Evolutionary conservation across 2,797 vertebrate species (phyloP), one percentile per base, ranked within the genome.

Genomic region (Gouania willdenowi): DNA sequence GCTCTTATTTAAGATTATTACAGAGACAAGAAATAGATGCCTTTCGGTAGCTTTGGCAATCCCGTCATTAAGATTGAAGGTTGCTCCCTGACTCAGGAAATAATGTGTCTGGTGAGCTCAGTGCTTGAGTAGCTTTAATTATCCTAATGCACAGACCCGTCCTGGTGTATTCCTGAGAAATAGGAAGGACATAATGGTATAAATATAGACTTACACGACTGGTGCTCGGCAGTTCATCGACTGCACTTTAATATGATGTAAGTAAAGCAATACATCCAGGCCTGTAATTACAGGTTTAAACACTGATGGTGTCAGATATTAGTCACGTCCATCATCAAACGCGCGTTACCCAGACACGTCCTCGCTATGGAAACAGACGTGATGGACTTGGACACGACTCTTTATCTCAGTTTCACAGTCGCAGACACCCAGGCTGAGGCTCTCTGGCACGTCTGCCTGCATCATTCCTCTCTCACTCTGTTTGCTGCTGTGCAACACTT

Each of bases 331-430:
- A n/a, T n/a, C n/a, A n/a, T n/a, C n/a, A n/a, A n/a, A n/a, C n/a
- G n/a, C n/a, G n/a, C n/a, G n/a, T n/a, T n/a, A n/a, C n/a, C n/a
- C n/a, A n/a, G n/a, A n/a, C n/a, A n/a, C n/a, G 31, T 57, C 36
- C 24, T 18, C 17, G 13, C 53, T 10, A 36, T 9, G 28, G 20
- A 42, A 36, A 18, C 15, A 62, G 39, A 73, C 54, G 13, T 36
- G 39, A 77, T 11, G 3, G 2, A 24, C 28, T 64, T 5, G 63
- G 75, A 71, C 64, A 38, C 12, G 25, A 40, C 48, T 67, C 61
- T 66, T 72, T 55, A 64, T 71, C 70, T 71, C 56, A 28, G 40
- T 67, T 58, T 48, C 67, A 53, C 26, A 49, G 47, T 70, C 41
- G 36, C 39, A 29, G 65, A 66, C 65, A 71, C 44, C 71, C 59